Evolutionary conservation across 2,888 invertebrate species (phyloP), one percentile per base, ranked within the genome.

Genomic region (Stenolophus ochropezus): DNA sequence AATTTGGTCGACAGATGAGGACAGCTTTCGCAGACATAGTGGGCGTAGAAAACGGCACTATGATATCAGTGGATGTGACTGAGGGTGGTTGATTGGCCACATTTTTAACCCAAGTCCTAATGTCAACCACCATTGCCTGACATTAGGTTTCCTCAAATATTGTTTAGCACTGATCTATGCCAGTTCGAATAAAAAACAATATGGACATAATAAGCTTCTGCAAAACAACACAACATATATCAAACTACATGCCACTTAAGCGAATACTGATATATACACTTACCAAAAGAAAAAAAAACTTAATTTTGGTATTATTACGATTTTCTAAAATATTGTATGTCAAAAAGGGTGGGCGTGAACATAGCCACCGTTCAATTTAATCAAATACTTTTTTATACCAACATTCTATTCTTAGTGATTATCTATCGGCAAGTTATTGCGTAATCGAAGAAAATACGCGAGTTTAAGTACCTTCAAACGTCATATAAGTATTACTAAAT

Each of bases 1-100:
- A 98, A 90, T 97, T 98, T 79, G 96, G 94, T 87, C 97, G 95
- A 90, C 97, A 97, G 87, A 96, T 94, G 86, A 98, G 93, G 85
- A 97, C 92, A 84, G 96, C 97, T 89, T 92, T 93, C 25, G 94
- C 92, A 85, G 91, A 91, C 90, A 91, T 92, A 89, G 91, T 90
- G 89, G 89, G 89, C 88, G 88, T 89, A 85, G 86, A 88, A 89
- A 89, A 87, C 83, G 89, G 87, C 87, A 88, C 88, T 82, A 87
- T 87, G 85, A 87, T 89, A 89, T 90, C 91, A 88, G 89, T 87
- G 85, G 87, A 87, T 85, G 85, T 86, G 84, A 87, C 86, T 83
- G 86, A 86, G 85, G 87, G 86, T 86, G 87, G 87, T 85, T 87
- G 89, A 85, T 86, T 86, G 85, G 87, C 87, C 88, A 89, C 90